These are phyloP conservation scores for Aphis craccivora DNA, from an alignment of 1,140 invertebrate species.

Conservation along the genomic window DNA sequence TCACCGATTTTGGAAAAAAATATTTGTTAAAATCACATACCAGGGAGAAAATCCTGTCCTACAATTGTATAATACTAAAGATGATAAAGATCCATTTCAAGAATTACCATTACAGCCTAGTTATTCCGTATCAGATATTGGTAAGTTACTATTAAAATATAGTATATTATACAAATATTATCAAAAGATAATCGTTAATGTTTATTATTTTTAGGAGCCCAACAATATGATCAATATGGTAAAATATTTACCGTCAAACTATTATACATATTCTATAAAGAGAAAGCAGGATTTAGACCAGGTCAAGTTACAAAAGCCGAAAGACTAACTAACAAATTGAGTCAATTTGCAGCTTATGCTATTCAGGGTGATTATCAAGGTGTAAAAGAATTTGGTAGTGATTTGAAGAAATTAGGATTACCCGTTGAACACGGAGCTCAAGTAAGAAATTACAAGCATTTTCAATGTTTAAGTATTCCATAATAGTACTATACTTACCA, in stretches of 20 bases:
- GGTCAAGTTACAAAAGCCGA: slow-evolving; percentile 95
- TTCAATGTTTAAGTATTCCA: background rate
- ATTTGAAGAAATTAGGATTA: slow-evolving; percentile 89
- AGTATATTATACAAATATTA: background rate
- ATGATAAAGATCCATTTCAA: slow-evolving; percentile 91
- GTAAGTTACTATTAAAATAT: slow-evolving; percentile 62
- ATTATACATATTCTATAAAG: slow-evolving; percentile 98
- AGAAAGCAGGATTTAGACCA: slow-evolving; percentile 93
- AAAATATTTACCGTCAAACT: slow-evolving; percentile 99
- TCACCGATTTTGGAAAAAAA: slow-evolving; percentile 97
- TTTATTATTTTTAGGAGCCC: slow-evolving; percentile 71
- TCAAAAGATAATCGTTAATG: background rate
- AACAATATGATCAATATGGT: slow-evolving; percentile 97
- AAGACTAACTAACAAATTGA: slow-evolving; percentile 86
- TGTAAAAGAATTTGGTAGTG: slow-evolving; percentile 90
- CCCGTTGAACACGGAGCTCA: slow-evolving; percentile 97
- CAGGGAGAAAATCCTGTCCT: slow-evolving; percentile 85
- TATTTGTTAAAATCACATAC: slow-evolving; percentile 82
- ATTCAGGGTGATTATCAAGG: slow-evolving; percentile 92
- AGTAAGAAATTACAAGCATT: slow-evolving; percentile 64
- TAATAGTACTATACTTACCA: background rate
- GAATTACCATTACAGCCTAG: slow-evolving; percentile 91
- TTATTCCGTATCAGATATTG: slow-evolving; percentile 89
- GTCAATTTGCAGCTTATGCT: slow-evolving; percentile 93
- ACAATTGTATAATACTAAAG: slow-evolving; percentile 83